These are phyloP conservation scores for Enoplosus armatus DNA, from an alignment of 2,797 vertebrate genomes.

Conservation along the genomic window DNA sequence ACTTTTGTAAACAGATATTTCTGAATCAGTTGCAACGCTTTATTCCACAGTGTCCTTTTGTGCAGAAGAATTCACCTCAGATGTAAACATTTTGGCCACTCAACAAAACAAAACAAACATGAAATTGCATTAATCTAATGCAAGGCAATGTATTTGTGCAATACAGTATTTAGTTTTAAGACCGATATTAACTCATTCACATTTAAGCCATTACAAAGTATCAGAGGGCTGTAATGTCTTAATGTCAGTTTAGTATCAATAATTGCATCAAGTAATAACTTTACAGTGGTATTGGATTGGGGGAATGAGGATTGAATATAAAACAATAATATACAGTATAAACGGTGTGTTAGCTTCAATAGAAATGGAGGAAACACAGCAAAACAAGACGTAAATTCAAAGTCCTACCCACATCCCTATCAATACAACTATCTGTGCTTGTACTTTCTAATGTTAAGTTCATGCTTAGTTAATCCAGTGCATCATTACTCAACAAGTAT, in stretches of 20 bases:
- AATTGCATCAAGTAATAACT: not conserved
- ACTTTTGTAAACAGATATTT: not conserved
- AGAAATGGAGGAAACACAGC: not conserved
- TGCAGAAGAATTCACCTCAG: slow-evolving; percentile 25
- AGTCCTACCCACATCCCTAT: not conserved
- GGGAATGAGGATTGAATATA: not conserved
- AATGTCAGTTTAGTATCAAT: not conserved
- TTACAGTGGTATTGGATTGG: not conserved
- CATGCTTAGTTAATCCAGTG: not conserved
- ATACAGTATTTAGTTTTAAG: not conserved
- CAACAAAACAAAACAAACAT: not conserved
- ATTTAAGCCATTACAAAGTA: not conserved
- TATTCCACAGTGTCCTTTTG: slow-evolving; percentile 22
- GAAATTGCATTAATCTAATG: slow-evolving; percentile 1
- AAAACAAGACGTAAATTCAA: slow-evolving; percentile 12
- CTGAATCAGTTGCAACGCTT: not conserved
- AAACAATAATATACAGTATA: not conserved
- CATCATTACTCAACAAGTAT: not conserved
- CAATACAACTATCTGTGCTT: not conserved
- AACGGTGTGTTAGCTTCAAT: slow-evolving; percentile 6
- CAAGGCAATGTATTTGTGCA: not conserved
- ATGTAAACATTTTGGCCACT: slow-evolving; percentile 18
- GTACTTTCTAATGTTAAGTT: not conserved
- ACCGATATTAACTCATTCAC: not conserved
- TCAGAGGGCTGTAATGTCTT: not conserved